Evolutionary conservation across 2,113 vertebrate genomes (phyloP).

Genomic region (Macheiramphus alcinus): DNA sequence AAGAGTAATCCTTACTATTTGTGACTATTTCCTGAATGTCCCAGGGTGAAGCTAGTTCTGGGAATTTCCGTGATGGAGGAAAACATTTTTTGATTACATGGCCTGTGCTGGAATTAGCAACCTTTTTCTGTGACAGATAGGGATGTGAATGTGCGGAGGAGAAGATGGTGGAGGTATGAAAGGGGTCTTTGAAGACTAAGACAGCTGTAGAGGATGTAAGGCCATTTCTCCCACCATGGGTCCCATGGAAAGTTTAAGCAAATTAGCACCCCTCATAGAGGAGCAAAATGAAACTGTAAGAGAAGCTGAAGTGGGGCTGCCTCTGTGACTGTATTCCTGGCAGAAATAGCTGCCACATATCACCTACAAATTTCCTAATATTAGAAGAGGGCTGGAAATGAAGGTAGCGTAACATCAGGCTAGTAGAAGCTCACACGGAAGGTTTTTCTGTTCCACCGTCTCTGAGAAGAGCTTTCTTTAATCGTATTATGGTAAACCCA

Average conservation of each 20-base stretch:
- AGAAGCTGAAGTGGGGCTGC: neutral
- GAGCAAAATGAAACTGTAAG: neutral
- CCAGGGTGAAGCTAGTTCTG: neutral
- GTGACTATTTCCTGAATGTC: neutral
- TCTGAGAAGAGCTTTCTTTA: neutral
- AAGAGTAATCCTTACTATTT: neutral
- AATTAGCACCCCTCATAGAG: accelerated
- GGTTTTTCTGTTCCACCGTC: neutral
- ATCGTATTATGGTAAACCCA: neutral
- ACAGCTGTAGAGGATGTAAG: neutral
- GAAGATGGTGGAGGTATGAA: neutral
- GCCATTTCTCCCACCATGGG: neutral
- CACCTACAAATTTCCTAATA: neutral
- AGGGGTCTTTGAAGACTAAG: neutral
- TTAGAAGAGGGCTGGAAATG: neutral
- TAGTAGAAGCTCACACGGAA: neutral
- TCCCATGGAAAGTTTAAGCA: neutral
- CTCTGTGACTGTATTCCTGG: neutral
- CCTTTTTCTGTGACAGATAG: neutral
- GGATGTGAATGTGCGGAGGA: neutral
- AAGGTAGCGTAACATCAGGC: neutral
- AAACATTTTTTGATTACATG: neutral
- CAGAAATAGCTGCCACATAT: neutral
- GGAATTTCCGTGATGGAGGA: neutral
- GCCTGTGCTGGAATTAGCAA: neutral